phyloP scores from a whole-genome alignment of 92 coral and sea anemone species.

The Zoanthus gigantus region DNA sequence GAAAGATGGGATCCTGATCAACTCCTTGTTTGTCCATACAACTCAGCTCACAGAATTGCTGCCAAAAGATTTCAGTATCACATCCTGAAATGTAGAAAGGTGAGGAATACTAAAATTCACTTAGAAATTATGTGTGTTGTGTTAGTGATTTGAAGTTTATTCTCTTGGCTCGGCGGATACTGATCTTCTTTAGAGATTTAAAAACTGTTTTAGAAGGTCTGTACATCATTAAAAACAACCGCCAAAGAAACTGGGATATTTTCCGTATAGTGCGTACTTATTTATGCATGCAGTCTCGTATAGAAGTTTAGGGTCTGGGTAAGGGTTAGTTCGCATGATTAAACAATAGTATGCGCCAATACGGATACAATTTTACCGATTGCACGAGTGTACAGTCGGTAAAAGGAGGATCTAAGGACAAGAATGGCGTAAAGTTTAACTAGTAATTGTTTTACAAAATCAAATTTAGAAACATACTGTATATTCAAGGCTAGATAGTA shows the following conservation, averaged over 20 bases:
- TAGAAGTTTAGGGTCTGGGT: no score
- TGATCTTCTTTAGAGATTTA: neutral
- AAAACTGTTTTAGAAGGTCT: neutral
- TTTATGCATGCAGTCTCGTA: no score
- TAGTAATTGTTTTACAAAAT: no score
- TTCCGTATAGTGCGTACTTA: neutral
- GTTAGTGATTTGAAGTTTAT: neutral
- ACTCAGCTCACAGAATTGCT: slow-evolving; percentile 65
- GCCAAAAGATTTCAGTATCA: slow-evolving; percentile 86
- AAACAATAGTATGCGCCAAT: no score
- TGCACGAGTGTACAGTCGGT: no score
- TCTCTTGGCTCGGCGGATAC: neutral
- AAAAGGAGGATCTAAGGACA: no score
- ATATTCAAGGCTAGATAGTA: no score
- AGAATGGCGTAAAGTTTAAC: no score
- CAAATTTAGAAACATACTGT: no score
- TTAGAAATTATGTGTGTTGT: neutral
- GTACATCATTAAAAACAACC: neutral
- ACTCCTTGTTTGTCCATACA: slow-evolving; percentile 76
- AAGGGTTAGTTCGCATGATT: no score
- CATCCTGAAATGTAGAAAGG: slow-evolving; percentile 83
- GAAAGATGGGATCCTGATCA: slow-evolving; percentile 92
- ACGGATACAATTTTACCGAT: no score
- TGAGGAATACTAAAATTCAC: neutral
- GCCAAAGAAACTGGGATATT: neutral